Evolutionary conservation across 2,888 invertebrate species (phyloP), one percentile per base, ranked within the genome.

Genomic region (Plutella xylostella): DNA sequence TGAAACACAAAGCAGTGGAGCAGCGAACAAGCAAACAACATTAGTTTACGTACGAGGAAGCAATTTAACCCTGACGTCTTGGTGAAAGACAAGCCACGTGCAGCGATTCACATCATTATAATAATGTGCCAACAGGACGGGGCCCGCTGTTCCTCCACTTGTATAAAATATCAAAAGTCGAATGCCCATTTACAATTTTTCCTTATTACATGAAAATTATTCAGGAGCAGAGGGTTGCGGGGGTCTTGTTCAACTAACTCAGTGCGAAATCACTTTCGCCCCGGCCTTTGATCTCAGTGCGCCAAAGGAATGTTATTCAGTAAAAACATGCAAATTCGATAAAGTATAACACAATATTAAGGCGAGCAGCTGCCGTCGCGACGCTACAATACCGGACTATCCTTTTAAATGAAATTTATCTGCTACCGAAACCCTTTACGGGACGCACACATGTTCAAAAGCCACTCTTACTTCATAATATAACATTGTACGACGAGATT

Each of bases 261-360:
- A 68, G 82, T 79, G 83, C 80, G 82, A 82, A 83, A 83, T 83
- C 83, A 83, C 79, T 83, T 79, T 76, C 74, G 68, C 66, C 67
- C 62, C 67, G 71, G 65, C 77, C 83, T 83, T 83, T 83, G 83
- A 83, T 82, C 78, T 82, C 69, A 63, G 62, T 68, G 75, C 72
- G 77, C 78, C 79, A 80, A 83, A 82, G 83, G 79, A 79, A 83
- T 78, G 76, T 79, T 82, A 78, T 82, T 78, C 80, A 78, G 83
- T 80, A 83, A 83, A 83, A 83, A 83, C 82, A 83, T 83, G 83
- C 78, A 83, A 83, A 83, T 83, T 82, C 79, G 82, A 83, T 83
- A 80, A 82, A 76, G 78, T 80, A 82, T 82, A 82, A 83, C 76
- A 80, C 79, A 80, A 82, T 82, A 79, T 82, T 79, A 74, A 68